Evolutionary conservation across 2,888 invertebrate species (phyloP), one percentile per base, ranked within the genome.

Genomic region (Anorthoa munda): DNA sequence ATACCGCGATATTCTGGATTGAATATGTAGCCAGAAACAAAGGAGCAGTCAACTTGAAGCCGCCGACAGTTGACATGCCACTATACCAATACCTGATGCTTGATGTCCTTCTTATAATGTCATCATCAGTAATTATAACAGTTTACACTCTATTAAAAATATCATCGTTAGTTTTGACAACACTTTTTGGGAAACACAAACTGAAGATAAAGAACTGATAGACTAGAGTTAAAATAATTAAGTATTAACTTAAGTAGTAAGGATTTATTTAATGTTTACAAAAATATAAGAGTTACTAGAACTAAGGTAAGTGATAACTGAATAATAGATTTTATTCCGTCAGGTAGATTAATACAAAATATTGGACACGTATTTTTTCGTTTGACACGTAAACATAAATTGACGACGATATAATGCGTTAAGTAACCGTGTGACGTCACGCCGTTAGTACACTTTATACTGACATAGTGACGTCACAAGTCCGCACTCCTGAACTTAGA

Each of bases 1-100:
- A 97, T n/a, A 96, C 97, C 1, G 97, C 97, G 12, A 92, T 97
- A 58, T 97, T 97, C 93, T 97, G 97, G 97, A 95, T 97, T 55
- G 97, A 97, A 90, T 97, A 97, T 88, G 97, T 97, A 2, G 97
- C 96, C 1, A 93, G 95, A 78, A 95, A 97, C 23, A 93, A 95
- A 63, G 97, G 97, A 2, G 95, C 94, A 9, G 74, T 85, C 3
- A 68, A 86, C 51, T 55, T 90, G 74, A 87, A 72, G 55, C 88
- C 88, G 18, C 73, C 88, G 9, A 80, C 83, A 1, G 84, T 85
- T 31, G 71, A 87, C n/a, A 51, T 86, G 15, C 77, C 82, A n/a
- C 69, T 86, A 9, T 77, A 84, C 53, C 61, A 88, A 60, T 87
- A 86, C 60, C 7, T 84, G 12, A 64, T 82, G 58, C 12, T 88